phyloP scores from a whole-genome alignment of 2,113 vertebrate species.

The Gymnorhina tibicen region DNA sequence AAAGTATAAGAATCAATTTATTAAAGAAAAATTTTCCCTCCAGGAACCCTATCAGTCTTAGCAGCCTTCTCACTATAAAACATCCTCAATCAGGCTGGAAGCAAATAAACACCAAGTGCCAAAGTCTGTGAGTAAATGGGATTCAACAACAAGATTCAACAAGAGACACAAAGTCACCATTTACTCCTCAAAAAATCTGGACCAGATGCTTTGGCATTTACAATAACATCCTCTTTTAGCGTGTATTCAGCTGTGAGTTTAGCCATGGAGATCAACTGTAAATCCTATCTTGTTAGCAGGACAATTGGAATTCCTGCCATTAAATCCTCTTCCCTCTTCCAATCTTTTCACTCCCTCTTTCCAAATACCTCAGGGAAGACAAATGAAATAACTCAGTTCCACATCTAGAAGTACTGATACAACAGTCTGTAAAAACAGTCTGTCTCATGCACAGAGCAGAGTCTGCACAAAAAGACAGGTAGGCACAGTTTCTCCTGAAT shows the following conservation, averaged over 20 bases:
- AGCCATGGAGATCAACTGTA: not conserved
- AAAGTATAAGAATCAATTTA: not conserved
- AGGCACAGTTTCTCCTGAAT: not conserved
- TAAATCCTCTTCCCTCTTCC: not conserved
- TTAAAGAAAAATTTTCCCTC: not conserved
- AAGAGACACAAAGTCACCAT: slow-evolving; percentile 19
- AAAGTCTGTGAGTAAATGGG: not conserved
- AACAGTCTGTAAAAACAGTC: not conserved
- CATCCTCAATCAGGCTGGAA: not conserved
- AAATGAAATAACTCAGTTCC: not conserved
- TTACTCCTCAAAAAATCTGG: slow-evolving; percentile 6
- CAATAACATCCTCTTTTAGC: not conserved
- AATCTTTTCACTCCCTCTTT: not conserved
- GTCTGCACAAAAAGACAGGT: not conserved
- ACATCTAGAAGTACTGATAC: not conserved
- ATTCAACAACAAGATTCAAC: not conserved
- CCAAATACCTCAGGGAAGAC: not conserved
- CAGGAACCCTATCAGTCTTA: not conserved
- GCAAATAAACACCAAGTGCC: not conserved
- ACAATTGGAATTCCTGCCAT: not conserved
- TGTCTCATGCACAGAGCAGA: not conserved
- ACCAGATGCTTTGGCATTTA: slow-evolving; percentile 6
- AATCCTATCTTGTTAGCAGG: not conserved
- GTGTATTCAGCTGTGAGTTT: not conserved
- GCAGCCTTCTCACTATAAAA: not conserved